Percentiles rank a stretch among this genome's conserved stretches.
These are phyloP conservation scores for Chelonus insularis DNA, from an alignment of 1,140 invertebrate genomes.

Conservation along the genomic window DNA sequence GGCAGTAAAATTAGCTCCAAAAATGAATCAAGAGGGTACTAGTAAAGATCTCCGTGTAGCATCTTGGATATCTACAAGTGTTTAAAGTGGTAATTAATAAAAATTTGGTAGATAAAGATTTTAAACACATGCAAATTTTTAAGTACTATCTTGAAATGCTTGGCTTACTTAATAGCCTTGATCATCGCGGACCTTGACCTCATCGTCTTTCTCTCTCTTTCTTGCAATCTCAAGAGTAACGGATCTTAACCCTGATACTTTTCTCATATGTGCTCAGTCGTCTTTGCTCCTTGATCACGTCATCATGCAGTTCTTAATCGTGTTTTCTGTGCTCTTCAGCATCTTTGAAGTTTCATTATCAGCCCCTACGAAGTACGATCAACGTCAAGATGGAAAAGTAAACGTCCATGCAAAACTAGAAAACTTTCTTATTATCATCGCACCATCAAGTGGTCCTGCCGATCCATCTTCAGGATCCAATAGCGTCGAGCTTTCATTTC, in stretches of 20 bases:
- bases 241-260: background rate
- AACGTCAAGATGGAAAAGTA: constrained; percentile 55
- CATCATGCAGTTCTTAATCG: constrained; percentile 11
- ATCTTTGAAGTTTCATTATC: constrained; percentile 13
- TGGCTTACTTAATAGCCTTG: background rate
- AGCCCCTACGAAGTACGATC: constrained; percentile 50
- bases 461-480: constrained; percentile 18
- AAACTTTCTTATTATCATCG: constrained; percentile 53
- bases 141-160: background rate
- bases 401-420: constrained; percentile 56
- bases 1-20: constrained; percentile 31
- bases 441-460: constrained; percentile 25
- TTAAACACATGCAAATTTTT: no score
- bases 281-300: background rate
- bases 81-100: no score
- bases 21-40: constrained; percentile 13
- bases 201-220: background rate
- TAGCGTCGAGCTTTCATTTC: constrained; percentile 14
- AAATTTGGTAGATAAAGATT: no score
- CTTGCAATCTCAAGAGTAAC: background rate
- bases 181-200: constrained; percentile 3
- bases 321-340: constrained; percentile 5
- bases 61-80: constrained; percentile 7
- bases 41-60: background rate
- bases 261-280: background rate